A percentile compares a stretch with the other conserved stretches of the same genome.
phyloP scores from a whole-genome alignment of 2,113 vertebrate species.

The Megaceryle torquata region DNA sequence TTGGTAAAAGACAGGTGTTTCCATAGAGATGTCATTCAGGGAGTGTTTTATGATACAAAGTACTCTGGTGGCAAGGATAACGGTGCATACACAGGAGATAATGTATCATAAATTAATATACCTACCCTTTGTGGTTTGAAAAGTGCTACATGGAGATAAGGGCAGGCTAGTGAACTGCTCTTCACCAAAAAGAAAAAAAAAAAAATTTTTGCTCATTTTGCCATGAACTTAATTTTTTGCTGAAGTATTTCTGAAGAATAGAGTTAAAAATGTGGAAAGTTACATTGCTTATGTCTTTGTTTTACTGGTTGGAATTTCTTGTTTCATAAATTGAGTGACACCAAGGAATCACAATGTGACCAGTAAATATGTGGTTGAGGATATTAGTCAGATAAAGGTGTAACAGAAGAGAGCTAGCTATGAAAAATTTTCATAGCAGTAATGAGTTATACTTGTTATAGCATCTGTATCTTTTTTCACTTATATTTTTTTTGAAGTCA shows the following conservation, averaged over 20 bases:
- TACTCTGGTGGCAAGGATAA: neutral
- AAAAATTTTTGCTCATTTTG: neutral
- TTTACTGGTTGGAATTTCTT: neutral
- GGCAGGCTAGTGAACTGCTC: neutral
- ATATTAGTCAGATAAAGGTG: neutral
- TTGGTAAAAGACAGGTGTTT: neutral
- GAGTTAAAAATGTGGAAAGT: neutral
- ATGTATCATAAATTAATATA: neutral
- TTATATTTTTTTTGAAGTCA: neutral
- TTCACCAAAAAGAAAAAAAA: neutral
- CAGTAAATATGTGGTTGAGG: neutral
- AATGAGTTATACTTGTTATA: neutral
- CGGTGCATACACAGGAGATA: neutral
- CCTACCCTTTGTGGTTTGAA: neutral
- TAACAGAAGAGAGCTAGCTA: neutral
- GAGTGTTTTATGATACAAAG: neutral
- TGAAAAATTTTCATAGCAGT: neutral
- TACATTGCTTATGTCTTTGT: neutral
- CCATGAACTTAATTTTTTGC: neutral
- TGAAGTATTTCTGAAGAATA: neutral
- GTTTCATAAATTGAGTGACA: neutral
- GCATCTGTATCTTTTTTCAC: neutral
- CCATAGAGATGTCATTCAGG: neutral
- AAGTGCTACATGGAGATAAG: neutral
- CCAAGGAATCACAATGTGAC: neutral